These are phyloP conservation scores for Drosophila lacertosa DNA, from an alignment of 1,140 invertebrate species.

Conservation along the genomic window DNA sequence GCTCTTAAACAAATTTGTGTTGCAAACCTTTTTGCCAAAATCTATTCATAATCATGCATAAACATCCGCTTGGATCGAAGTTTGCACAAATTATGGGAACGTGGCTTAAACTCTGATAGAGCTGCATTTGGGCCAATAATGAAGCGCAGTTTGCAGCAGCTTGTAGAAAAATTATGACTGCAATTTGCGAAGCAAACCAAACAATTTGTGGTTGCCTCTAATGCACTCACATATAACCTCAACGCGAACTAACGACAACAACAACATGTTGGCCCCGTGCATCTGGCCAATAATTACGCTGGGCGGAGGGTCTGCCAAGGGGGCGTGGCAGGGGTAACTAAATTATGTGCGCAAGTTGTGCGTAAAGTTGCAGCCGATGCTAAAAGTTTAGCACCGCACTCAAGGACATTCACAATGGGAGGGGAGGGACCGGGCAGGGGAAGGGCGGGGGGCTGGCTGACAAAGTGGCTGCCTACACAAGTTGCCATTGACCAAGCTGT, in stretches of 20 bases:
- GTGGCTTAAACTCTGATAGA: constrained; percentile 43
- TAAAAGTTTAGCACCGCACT: constrained; percentile 74
- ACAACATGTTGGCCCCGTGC: constrained; percentile 20
- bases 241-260: constrained; percentile 17
- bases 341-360: constrained; percentile 79
- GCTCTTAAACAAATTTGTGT: no score
- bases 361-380: constrained; percentile 72
- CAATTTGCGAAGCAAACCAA: constrained; percentile 76
- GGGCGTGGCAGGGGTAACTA: constrained; percentile 23
- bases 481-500: constrained; percentile 40
- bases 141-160: constrained; percentile 38
- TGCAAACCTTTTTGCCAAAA: not conserved
- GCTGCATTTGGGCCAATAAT: constrained; percentile 54
- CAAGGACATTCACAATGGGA: constrained; percentile 34
- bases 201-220: constrained; percentile 78
- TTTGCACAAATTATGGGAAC: constrained; percentile 19
- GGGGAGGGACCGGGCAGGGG: not conserved
- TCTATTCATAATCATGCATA: not conserved
- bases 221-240: constrained; percentile 77
- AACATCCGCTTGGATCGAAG: not conserved
- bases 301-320: not conserved
- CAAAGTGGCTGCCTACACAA: constrained; percentile 76
- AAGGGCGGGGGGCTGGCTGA: constrained; percentile 26
- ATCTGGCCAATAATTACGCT: constrained; percentile 74
- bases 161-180: constrained; percentile 68